phyloP scores from a whole-genome alignment of 2,797 vertebrate species.

The Crax fasciolata region DNA sequence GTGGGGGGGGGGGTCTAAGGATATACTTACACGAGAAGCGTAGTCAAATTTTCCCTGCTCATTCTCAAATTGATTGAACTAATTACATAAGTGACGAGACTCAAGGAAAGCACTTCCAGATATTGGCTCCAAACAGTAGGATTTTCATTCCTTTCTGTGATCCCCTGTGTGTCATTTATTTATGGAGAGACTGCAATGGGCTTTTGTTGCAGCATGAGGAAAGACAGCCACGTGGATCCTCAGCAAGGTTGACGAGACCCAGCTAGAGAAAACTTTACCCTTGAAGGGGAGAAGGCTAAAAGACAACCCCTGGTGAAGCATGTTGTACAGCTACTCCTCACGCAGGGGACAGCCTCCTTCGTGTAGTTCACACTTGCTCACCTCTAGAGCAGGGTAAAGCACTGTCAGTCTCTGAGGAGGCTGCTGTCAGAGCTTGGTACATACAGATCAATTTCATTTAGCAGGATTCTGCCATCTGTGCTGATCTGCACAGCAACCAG shows the following conservation, averaged over 20 bases:
- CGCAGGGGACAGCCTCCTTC: neutral
- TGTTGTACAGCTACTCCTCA: accelerated
- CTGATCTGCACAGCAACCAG: neutral
- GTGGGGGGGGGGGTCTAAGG: neutral
- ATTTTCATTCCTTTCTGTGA: neutral
- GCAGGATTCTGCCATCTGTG: neutral
- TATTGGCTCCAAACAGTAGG: neutral
- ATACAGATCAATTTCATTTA: neutral
- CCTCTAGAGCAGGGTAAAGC: neutral
- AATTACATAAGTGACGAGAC: neutral
- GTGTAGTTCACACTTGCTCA: neutral
- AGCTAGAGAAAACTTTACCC: neutral
- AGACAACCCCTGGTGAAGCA: accelerated
- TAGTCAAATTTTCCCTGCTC: neutral
- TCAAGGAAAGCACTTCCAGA: neutral
- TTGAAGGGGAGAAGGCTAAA: neutral
- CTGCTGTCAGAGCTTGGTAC: neutral
- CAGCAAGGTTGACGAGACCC: accelerated
- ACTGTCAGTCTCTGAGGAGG: accelerated
- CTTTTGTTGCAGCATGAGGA: neutral
- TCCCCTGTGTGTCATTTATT: neutral
- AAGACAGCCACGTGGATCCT: accelerated
- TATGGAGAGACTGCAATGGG: accelerated
- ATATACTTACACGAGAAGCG: neutral
- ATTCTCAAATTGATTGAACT: neutral